A percentile compares a stretch with the other conserved stretches of the same genome.
phyloP scores from a whole-genome alignment of 2,797 vertebrate species.

The Eospalax fontanierii region DNA sequence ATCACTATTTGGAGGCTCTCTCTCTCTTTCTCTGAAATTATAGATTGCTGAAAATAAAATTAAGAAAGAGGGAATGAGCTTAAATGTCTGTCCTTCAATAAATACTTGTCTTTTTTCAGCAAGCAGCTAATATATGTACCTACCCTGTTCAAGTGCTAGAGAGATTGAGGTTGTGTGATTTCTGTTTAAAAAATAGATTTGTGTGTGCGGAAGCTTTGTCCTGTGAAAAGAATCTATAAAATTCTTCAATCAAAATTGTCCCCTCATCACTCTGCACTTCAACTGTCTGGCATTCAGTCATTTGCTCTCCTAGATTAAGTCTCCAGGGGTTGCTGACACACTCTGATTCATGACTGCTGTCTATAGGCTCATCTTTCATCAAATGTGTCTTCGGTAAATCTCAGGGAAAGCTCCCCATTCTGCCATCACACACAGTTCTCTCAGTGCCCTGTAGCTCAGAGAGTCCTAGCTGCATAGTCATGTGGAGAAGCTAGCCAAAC shows the following conservation, averaged over 20 bases:
- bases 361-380: neutral
- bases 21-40: neutral
- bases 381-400: neutral
- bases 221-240: slow-evolving; percentile 36
- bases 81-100: slow-evolving; percentile 50
- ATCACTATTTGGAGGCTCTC: neutral
- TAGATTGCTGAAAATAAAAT: slow-evolving; percentile 60
- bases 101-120: neutral
- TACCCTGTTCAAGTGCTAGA: slow-evolving; percentile 9
- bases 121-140: neutral
- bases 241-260: slow-evolving; percentile 44
- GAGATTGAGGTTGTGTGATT: slow-evolving; percentile 21
- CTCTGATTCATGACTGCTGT: neutral
- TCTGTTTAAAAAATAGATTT: slow-evolving; percentile 54
- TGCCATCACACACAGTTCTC: neutral
- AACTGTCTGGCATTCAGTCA: neutral
- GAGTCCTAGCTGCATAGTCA: neutral
- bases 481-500: neutral
- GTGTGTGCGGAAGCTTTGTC: slow-evolving; percentile 1
- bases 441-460: neutral
- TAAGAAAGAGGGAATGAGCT: neutral
- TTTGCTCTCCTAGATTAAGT: slow-evolving; percentile 19
- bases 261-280: neutral
- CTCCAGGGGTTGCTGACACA: neutral
- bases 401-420: neutral